A percentile compares a stretch with the other conserved stretches of the same genome.
Conservation (phyloP, 2,797 vertebrate species). For the Hephaestus fuliginosus region DNA sequence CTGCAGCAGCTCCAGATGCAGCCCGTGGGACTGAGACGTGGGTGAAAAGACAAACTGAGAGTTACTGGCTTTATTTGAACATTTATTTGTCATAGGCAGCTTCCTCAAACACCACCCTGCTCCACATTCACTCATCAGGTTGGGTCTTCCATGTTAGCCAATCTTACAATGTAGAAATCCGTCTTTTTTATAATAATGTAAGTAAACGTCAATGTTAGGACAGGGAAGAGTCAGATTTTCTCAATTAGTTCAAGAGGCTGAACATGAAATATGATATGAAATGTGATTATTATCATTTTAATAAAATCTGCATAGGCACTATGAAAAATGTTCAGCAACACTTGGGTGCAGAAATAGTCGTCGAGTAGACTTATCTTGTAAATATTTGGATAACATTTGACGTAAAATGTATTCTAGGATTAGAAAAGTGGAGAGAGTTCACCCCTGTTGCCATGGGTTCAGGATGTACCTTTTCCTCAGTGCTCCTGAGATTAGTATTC, state of each 20-base stretch:
- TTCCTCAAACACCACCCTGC: neutral
- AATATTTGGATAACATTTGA: slow-evolving; percentile 1
- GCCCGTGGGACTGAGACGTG: neutral
- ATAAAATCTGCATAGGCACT: neutral
- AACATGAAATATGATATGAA: neutral
- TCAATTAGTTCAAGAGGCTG: neutral
- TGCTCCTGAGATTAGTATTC: slow-evolving; percentile 56
- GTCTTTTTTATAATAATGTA: neutral
- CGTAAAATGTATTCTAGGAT: neutral
- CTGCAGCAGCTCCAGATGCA: slow-evolving; percentile 27
- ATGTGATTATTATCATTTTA: neutral
- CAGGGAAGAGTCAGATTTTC: neutral
- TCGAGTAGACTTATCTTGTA: neutral
- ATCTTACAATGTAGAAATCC: neutral
- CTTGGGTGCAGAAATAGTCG: slow-evolving; percentile 2
- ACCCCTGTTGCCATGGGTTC: neutral
- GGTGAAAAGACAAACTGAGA: neutral
- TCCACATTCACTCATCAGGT: slow-evolving; percentile 10
- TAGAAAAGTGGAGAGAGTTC: neutral
- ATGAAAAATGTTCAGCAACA: neutral
- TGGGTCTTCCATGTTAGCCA: neutral
- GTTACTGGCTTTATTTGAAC: neutral
- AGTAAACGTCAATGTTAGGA: neutral
- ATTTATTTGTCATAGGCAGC: neutral
- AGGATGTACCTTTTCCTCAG: slow-evolving; percentile 4